Percentiles rank a stretch among this genome's conserved stretches.
Conservation (phyloP, 2,113 vertebrate genomes). For the Hucho hucho region DNA sequence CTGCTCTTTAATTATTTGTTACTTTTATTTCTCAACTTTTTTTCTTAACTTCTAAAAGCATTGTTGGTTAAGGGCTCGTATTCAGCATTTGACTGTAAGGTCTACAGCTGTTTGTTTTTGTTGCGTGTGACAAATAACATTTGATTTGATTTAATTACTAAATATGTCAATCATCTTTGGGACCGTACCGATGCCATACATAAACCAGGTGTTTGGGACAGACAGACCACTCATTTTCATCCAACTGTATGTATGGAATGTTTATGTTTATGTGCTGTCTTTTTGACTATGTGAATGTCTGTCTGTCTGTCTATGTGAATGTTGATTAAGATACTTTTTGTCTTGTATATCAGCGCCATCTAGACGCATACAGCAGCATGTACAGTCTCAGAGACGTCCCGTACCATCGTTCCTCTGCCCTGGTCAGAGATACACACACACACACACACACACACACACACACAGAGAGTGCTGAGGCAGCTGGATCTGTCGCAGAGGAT, state of each 20-base stretch:
- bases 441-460: too few species aligned
- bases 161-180: slow-evolving; percentile 18
- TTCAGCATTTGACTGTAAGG: slow-evolving; percentile 52
- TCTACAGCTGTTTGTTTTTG: slow-evolving; percentile 17
- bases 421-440: slow-evolving; percentile 56
- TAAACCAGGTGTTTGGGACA: too few species aligned
- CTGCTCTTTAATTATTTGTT: too few species aligned
- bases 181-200: too few species aligned
- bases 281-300: too few species aligned
- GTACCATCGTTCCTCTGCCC: slow-evolving; percentile 24
- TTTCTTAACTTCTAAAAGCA: too few species aligned
- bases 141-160: slow-evolving; percentile 58
- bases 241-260: too few species aligned
- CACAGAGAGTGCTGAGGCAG: slow-evolving; percentile 44
- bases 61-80: slow-evolving; percentile 22
- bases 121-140: slow-evolving; percentile 1
- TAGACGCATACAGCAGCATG: slow-evolving; percentile 60
- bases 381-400: slow-evolving; percentile 49
- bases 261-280: too few species aligned
- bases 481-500: slow-evolving; percentile 10
- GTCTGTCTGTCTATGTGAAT: too few species aligned
- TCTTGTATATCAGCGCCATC: slow-evolving; percentile 65
- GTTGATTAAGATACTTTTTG: background rate
- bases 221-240: too few species aligned
- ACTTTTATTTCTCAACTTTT: too few species aligned